Conservation (phyloP, 1,140 invertebrate species). For the Psix sp. region DNA sequence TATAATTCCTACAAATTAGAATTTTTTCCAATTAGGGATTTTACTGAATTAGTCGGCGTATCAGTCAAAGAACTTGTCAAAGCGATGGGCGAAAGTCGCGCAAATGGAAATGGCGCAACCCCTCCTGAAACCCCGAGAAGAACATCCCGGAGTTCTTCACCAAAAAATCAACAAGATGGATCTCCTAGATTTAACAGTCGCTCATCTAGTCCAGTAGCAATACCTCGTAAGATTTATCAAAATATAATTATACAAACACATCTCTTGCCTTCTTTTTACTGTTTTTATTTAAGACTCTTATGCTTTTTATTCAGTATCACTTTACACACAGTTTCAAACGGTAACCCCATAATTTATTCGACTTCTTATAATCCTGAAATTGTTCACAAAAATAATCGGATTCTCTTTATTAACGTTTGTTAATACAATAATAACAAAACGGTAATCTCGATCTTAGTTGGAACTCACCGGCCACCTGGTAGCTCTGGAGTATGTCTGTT, state of each 20-base stretch:
- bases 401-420: conserved; percentile 10
- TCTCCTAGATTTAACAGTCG: conserved; percentile 78
- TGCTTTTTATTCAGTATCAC: too few relatives aligned
- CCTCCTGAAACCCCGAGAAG: conserved; percentile 84
- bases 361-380: not conserved
- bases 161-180: conserved; percentile 77
- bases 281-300: conserved; percentile 7
- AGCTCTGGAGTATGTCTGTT: conserved; percentile 72
- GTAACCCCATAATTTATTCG: too few relatives aligned
- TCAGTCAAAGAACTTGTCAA: conserved; percentile 89
- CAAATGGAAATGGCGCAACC: conserved; percentile 87
- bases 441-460: conserved; percentile 73
- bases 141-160: conserved; percentile 81
- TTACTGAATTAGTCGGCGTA: conserved; percentile 84
- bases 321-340: too few relatives aligned
- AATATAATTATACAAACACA: too few relatives aligned
- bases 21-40: conserved; percentile 65
- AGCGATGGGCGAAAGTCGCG: conserved; percentile 85
- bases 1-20: not conserved
- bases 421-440: conserved; percentile 63
- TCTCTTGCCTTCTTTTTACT: too few relatives aligned
- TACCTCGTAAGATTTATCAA: conserved; percentile 78
- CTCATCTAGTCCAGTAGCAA: conserved; percentile 81
- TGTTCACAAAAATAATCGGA: not conserved
- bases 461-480: conserved; percentile 71